These are phyloP conservation scores for Digitonthophagus gazella DNA, from an alignment of 2,888 invertebrate species.

Conservation along the genomic window DNA sequence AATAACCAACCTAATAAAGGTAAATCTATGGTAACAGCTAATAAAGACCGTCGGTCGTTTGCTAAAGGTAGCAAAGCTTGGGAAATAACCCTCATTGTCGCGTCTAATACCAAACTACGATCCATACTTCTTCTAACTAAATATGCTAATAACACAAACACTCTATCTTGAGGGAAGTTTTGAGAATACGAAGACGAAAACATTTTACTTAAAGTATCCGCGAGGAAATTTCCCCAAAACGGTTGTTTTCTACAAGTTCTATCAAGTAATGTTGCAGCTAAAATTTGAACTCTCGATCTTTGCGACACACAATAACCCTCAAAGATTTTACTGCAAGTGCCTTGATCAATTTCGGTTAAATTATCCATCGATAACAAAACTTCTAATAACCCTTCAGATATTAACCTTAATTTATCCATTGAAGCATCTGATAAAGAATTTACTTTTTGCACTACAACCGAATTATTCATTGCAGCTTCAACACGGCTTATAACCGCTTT, in stretches of 20 bases:
- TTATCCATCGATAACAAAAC: conserved; percentile 60
- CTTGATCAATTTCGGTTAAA: conserved; percentile 43
- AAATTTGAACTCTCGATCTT: conserved; percentile 74
- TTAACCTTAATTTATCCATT: conserved; percentile 78
- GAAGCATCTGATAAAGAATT: conserved; percentile 58
- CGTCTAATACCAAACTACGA: conserved; percentile 63
- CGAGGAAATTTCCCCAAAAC: conserved; percentile 92
- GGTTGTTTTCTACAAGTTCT: conserved; percentile 66
- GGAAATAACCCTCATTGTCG: conserved; percentile 61
- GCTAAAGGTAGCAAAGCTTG: conserved; percentile 56
- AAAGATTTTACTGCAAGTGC: conserved; percentile 64
- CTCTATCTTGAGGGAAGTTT: conserved; percentile 83
- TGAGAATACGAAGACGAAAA: conserved; percentile 77
- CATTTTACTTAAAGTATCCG: conserved; percentile 73
- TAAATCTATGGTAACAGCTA: conserved; percentile 62
- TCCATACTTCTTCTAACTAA: conserved; percentile 77
- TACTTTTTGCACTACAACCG: conserved; percentile 24
- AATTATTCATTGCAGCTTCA: conserved; percentile 52
- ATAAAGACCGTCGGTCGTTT: conserved; percentile 48
- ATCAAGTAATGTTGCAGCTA: conserved; percentile 75
- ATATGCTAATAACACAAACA: conserved; percentile 83
- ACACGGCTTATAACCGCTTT: conserved; percentile 72
- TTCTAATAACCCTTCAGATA: conserved; percentile 80
- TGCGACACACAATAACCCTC: conserved; percentile 74
- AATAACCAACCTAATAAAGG: conserved; percentile 73